Evolutionary conservation across 2,888 invertebrate species (phyloP), one percentile per base, ranked within the genome.

Genomic region (Noctua janthe): DNA sequence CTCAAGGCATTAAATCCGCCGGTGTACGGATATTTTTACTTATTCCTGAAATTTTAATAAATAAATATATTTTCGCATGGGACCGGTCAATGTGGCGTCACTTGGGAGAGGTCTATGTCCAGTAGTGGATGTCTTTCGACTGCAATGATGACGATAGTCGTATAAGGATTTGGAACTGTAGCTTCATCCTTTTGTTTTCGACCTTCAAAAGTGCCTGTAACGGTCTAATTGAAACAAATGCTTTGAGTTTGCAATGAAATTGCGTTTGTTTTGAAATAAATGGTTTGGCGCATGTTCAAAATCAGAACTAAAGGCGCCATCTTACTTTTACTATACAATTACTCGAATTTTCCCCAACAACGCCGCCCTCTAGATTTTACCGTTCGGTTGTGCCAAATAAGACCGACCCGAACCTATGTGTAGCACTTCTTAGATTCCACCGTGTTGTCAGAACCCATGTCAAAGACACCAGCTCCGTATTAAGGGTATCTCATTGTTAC

Each of bases 401-500:
- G 1, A 20, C 20, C 66, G 66, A 66, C 66, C 66, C 66, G 35
- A 66, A 66, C 66, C 1, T 39, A n/a, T 69, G 47, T 69, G 69
- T 13, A 47, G n/a, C 47, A 2, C 47, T 23, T 7, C n/a, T 59
- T 82, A 85, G 83, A 88, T 89, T 62, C 80, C 70, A 85, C 86
- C 87, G 67, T 47, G 64, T 64, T 82, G 82, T 87, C 89, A 76
- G 70, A 62, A 89, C 86, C 88, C 88, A 78, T 80, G 87, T 89
- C 88, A 81, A 29, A n/a, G 83, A 83, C 80, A 80, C 74, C 80
- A 82, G 78, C 66, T 54, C 62, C 64, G 73, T 80, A 84, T 85
- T 83, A 75, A 76, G 69, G 76, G 71, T 86, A 81, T 79, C 85
- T 76, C 71, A 84, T 76, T 88, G 86, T 88, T 71, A 89, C 85